Percentiles rank a stretch among this genome's conserved stretches.
Evolutionary conservation across 2,113 vertebrate species (phyloP).

Genomic region (Daboia siamensis): DNA sequence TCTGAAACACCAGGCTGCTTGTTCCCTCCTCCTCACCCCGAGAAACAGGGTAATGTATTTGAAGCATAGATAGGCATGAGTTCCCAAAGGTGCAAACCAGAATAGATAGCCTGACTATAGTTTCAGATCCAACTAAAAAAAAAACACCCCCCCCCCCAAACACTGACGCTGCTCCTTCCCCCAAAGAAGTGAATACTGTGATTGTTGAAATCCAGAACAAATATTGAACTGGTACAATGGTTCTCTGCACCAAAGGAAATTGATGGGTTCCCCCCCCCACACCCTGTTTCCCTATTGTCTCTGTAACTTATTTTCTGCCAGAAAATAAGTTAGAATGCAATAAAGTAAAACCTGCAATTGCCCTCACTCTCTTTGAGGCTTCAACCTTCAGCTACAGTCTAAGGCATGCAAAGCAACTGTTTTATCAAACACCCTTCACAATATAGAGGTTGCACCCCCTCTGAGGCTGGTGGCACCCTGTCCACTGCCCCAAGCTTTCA

Average conservation of each 20-base stretch:
- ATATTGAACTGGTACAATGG: background rate
- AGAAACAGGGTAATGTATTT: background rate
- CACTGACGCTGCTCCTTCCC: background rate
- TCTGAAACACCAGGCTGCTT: background rate
- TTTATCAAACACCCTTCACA: background rate
- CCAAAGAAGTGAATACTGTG: background rate
- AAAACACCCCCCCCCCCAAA: background rate
- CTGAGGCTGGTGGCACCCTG: background rate
- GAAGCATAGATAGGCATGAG: background rate
- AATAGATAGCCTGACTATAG: background rate
- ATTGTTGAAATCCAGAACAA: background rate
- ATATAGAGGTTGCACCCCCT: background rate
- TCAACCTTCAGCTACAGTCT: background rate
- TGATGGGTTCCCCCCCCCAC: background rate
- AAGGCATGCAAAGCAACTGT: too few species aligned
- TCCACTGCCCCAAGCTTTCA: background rate
- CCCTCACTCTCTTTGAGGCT: background rate
- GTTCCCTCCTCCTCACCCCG: background rate
- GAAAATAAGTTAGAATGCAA: background rate
- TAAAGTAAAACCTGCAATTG: background rate
- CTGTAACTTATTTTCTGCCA: background rate
- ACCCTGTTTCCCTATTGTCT: background rate
- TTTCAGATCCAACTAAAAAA: background rate
- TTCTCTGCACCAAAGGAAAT: background rate
- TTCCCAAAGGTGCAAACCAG: background rate